Evolutionary conservation across 2,888 invertebrate genomes (phyloP).

Genomic region (Dermolepida albohirtum): DNA sequence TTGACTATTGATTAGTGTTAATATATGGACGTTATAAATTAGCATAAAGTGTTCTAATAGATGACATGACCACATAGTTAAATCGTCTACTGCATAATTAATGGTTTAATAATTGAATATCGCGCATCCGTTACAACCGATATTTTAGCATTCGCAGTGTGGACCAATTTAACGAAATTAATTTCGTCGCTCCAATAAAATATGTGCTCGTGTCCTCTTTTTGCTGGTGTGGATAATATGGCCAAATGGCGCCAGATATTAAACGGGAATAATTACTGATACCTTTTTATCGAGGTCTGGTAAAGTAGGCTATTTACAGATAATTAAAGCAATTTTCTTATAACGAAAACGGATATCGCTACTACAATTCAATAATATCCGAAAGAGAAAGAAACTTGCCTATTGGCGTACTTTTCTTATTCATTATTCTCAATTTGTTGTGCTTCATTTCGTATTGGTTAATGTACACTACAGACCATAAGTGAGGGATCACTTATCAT

Average conservation of each 20-base stretch:
- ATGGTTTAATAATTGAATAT: slow-evolving; percentile 36
- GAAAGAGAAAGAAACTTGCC: no score
- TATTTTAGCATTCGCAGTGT: slow-evolving; percentile 20
- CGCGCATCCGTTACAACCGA: slow-evolving; percentile 25
- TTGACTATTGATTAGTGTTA: no score
- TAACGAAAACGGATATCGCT: no score
- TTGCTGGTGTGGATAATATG: slow-evolving; percentile 1
- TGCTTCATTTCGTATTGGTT: no score
- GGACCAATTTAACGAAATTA: slow-evolving; percentile 28
- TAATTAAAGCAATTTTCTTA: no score
- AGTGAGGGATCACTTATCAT: no score
- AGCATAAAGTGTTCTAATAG: slow-evolving; percentile 5
- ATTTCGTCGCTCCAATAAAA: slow-evolving; percentile 23
- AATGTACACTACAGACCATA: no score
- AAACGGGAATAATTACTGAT: slow-evolving; percentile 6
- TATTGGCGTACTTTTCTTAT: no score
- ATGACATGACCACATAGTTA: slow-evolving; percentile 31
- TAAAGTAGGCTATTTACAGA: no score
- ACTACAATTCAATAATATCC: no score
- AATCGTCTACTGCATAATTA: slow-evolving; percentile 28
- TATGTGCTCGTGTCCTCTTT: slow-evolving; percentile 22
- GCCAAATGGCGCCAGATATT: slow-evolving; percentile 29
- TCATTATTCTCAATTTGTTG: no score
- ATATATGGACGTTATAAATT: slow-evolving; percentile 8
- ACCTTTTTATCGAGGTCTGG: background rate